phyloP scores from a whole-genome alignment of 2,113 vertebrate genomes.

The Istiophorus platypterus region DNA sequence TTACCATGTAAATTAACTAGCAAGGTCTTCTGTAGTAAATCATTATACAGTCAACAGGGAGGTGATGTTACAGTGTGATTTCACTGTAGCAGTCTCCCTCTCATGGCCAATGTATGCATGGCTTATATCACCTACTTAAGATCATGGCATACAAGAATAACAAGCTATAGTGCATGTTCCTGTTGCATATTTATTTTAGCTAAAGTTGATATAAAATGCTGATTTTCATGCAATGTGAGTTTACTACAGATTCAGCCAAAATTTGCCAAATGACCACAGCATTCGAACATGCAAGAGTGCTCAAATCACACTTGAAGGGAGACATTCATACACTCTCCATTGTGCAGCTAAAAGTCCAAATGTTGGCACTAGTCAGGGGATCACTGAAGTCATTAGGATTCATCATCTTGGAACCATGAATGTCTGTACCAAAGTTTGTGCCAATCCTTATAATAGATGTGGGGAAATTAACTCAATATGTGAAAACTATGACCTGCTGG shows the following conservation, averaged over 20 bases:
- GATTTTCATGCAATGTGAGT: background rate
- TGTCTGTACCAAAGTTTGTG: too few species aligned
- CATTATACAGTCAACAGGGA: slow-evolving; percentile 76
- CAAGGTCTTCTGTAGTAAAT: slow-evolving; percentile 82
- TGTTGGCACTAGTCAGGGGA: background rate
- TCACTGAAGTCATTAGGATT: too few species aligned
- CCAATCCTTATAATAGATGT: too few species aligned
- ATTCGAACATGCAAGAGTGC: background rate
- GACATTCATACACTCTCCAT: background rate
- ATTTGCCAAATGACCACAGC: background rate
- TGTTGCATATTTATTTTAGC: background rate
- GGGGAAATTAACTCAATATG: too few species aligned
- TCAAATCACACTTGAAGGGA: background rate
- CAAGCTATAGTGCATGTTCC: background rate
- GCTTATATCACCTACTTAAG: slow-evolving; percentile 21
- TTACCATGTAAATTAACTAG: slow-evolving; percentile 46
- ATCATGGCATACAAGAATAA: background rate
- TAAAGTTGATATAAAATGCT: background rate
- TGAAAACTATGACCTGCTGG: too few species aligned
- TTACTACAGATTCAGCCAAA: background rate
- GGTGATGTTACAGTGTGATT: slow-evolving; percentile 52
- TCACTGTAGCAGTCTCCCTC: slow-evolving; percentile 12
- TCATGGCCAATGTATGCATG: background rate
- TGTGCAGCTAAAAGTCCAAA: background rate
- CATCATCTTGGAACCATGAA: too few species aligned